Base-by-base conservation (phyloP, 2,113 vertebrate species). In the Peromyscus californicus region DNA sequence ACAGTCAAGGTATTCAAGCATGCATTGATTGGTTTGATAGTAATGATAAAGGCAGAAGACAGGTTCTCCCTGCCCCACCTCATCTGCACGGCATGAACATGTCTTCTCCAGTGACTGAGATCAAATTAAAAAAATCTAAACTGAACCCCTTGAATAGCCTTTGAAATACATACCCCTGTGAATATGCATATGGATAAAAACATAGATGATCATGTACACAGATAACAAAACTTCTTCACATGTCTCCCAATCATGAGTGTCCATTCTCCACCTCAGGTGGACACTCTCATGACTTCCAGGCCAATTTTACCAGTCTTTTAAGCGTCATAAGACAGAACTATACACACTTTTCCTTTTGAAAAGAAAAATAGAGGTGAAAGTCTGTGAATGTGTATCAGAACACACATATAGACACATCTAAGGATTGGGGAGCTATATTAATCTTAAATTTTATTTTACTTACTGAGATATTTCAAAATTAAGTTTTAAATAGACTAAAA, bases 41-140 rank as follows among this genome's bases (percentile, higher is more conserved):
- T 10, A 51, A 22, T 10, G 5, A n/a, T 12, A 42, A 82, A 69
- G 39, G n/a, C 36, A 90, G 39, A 89, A 48, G 13, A 36, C 85
- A 36, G 11, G 21, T 72, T 88, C 78, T 91, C 39, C 11, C 63
- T 36, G 74, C 3, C 12, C 24, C 48, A 21, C 75, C 45, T 61
- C 36, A 69, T 63, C 54, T 54, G 54, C 97, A 69, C 57, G 63
- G 59, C 48, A n/a, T 65, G 13, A 69, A 9, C 22, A 69, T 39
- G 59, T 36, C n/a, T 87, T 24, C 69, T 74, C 85, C 69, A 79
- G 6, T 51, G 21, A 87, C 45, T 88, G 61, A 88, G 63, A 76
- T 11, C 61, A 96, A 48, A 79, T 8, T n/a, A 2, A 19, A 91
- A 91, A 93, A n/a, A 91, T 89, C 48, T 75, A 93, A 96, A 96